Percentiles rank a stretch among this genome's conserved stretches.
phyloP scores from a whole-genome alignment of 2,888 invertebrate species.

The Drosophila anceps region DNA sequence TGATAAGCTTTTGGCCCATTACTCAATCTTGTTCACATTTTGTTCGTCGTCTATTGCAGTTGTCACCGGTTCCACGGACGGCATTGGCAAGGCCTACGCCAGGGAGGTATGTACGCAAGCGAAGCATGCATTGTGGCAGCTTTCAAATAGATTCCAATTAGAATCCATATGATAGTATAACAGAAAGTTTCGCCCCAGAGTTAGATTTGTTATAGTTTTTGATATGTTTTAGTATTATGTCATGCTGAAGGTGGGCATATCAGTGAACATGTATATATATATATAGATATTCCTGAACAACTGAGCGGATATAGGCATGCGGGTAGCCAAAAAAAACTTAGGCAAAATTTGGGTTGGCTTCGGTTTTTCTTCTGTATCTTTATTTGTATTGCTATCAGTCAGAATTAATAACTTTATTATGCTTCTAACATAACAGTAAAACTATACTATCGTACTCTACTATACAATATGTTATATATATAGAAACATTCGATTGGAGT shows the following conservation, averaged over 20 bases:
- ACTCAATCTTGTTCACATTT: constrained; percentile 11
- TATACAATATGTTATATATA: not conserved
- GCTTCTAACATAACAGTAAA: not conserved
- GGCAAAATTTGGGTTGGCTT: too few species aligned
- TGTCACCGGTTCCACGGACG: constrained; percentile 95
- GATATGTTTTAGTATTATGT: not conserved
- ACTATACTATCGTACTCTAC: not conserved
- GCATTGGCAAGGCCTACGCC: constrained; percentile 95
- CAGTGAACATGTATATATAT: not conserved
- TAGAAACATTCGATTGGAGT: not conserved
- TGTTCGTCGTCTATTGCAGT: constrained; percentile 87
- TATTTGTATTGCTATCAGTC: not conserved
- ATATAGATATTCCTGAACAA: not conserved
- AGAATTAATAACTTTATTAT: not conserved
- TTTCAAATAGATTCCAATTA: not conserved
- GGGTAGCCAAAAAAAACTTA: too few species aligned
- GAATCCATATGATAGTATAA: not conserved
- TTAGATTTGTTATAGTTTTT: not conserved
- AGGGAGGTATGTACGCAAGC: constrained; percentile 87
- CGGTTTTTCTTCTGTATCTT: not conserved
- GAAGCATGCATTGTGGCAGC: not conserved
- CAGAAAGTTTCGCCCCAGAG: not conserved
- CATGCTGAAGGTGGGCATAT: not conserved
- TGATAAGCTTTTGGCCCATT: constrained; percentile 33
- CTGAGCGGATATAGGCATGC: not conserved